Conservation (phyloP, 2,888 invertebrate species). For the Volucella inflata region DNA sequence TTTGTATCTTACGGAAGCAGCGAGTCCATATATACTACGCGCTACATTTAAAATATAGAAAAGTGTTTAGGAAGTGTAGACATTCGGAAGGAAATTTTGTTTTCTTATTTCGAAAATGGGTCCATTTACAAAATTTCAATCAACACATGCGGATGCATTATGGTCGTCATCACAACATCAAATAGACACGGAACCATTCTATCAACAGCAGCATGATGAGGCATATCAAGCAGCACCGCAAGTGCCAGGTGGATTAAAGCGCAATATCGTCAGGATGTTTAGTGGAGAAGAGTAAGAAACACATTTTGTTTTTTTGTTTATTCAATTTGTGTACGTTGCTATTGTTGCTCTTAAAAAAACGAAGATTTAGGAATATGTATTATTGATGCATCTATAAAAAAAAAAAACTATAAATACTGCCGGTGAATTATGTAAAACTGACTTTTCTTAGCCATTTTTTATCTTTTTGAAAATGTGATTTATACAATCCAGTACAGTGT, state of each 20-base stretch:
- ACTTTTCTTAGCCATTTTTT: too few species aligned
- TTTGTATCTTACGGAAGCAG: neutral
- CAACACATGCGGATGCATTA: slow-evolving; percentile 52
- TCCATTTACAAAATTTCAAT: slow-evolving; percentile 65
- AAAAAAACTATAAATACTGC: too few species aligned
- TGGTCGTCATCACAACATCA: slow-evolving; percentile 49
- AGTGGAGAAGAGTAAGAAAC: slow-evolving; percentile 83
- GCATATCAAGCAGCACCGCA: slow-evolving; percentile 77
- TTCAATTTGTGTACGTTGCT: slow-evolving; percentile 4
- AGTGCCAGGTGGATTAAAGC: slow-evolving; percentile 80
- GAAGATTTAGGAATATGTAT: too few species aligned
- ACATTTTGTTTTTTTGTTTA: slow-evolving; percentile 20
- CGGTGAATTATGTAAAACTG: too few species aligned
- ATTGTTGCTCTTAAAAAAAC: neutral
- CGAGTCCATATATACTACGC: neutral
- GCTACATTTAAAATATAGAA: neutral
- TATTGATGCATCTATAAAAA: too few species aligned
- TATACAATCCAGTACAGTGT: too few species aligned
- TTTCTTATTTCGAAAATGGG: slow-evolving; percentile 47
- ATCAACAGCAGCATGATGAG: slow-evolving; percentile 43
- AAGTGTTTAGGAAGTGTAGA: slow-evolving; percentile 23
- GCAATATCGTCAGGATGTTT: slow-evolving; percentile 83
- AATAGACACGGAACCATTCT: slow-evolving; percentile 46
- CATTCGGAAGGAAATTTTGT: slow-evolving; percentile 6
- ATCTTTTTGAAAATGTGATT: too few species aligned